Percentiles rank a stretch among this genome's conserved stretches.
Evolutionary conservation across 2,797 vertebrate species (phyloP).

Genomic region (Spheniscus humboldti): DNA sequence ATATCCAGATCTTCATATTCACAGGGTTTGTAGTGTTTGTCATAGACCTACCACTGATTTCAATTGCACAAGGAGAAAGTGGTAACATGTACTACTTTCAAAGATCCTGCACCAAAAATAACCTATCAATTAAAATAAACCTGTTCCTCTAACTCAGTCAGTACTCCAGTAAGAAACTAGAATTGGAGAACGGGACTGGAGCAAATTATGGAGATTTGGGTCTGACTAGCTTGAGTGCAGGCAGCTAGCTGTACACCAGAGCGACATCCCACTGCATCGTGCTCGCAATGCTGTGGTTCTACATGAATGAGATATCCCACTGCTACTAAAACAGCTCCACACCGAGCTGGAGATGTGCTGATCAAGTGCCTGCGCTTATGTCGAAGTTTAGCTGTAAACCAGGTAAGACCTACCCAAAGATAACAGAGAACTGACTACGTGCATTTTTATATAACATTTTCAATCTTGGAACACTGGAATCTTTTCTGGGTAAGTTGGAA

Average conservation of each 20-base stretch:
- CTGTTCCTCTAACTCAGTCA: neutral
- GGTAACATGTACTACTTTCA: neutral
- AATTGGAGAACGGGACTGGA: neutral
- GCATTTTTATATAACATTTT: neutral
- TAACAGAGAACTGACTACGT: neutral
- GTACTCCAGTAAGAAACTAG: neutral
- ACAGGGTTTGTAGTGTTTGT: neutral
- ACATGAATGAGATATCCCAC: accelerated
- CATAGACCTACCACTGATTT: neutral
- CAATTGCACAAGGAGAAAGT: accelerated
- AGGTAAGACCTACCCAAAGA: neutral
- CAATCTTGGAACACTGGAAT: neutral
- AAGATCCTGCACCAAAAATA: neutral
- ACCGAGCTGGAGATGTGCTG: neutral
- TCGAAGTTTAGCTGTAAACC: neutral
- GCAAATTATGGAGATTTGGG: neutral
- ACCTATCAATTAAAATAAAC: neutral
- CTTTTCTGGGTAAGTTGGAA: neutral
- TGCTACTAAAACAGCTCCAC: neutral
- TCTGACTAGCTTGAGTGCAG: neutral
- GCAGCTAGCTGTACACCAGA: neutral
- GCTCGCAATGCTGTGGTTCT: accelerated
- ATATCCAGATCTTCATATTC: neutral
- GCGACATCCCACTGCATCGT: accelerated
- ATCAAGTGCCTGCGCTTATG: too few relatives aligned